phyloP scores from a whole-genome alignment of 2,797 vertebrate genomes.

The Fundulus diaphanus region DNA sequence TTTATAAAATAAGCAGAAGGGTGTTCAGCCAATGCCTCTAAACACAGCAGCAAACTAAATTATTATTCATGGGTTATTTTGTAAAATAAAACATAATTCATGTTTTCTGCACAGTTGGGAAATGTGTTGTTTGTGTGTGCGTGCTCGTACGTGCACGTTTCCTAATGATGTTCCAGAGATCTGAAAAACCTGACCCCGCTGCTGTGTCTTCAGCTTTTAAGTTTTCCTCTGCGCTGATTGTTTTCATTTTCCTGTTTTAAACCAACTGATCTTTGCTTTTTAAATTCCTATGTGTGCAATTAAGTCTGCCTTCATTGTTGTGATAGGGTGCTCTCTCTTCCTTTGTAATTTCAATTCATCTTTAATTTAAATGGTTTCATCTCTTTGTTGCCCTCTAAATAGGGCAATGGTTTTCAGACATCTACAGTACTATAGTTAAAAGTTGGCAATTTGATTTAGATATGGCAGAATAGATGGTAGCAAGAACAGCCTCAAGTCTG shows the following conservation, averaged over 20 bases:
- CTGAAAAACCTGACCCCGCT: background rate
- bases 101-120: background rate
- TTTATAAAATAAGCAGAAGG: background rate
- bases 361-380: background rate
- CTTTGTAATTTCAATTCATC: background rate
- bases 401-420: background rate
- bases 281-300: background rate
- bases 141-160: background rate
- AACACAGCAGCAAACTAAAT: background rate
- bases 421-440: background rate
- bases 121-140: background rate
- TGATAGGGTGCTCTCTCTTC: background rate
- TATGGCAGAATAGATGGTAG: too few species aligned
- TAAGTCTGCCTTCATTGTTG: background rate
- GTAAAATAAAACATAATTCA: background rate
- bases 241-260: slow-evolving; percentile 6
- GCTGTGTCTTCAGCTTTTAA: background rate
- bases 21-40: slow-evolving; percentile 15
- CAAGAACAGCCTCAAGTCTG: background rate
- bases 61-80: background rate
- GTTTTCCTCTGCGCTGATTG: background rate
- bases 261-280: background rate
- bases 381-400: background rate
- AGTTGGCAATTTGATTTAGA: background rate
- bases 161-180: background rate